Conservation (phyloP, 2,888 invertebrate genomes). For the Hirtodrosophila confusa region DNA sequence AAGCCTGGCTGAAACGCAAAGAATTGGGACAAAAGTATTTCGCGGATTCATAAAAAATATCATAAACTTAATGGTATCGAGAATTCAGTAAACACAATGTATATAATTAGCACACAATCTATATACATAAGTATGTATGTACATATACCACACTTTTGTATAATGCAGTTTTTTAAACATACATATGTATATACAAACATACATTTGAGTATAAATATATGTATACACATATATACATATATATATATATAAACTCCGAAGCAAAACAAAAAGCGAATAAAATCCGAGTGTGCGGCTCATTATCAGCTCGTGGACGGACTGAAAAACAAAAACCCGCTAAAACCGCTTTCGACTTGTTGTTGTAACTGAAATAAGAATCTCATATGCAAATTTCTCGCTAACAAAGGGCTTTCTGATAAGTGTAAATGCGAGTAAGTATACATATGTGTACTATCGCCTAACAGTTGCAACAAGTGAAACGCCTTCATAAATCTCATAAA, state of each 20-base stretch:
- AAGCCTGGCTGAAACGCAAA: not conserved
- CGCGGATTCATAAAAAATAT: slow-evolving; percentile 24
- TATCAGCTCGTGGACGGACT: slow-evolving; percentile 40
- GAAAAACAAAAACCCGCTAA: slow-evolving; percentile 40
- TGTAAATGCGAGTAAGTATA: slow-evolving; percentile 10
- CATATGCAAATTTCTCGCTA: slow-evolving; percentile 42
- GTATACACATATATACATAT: no score
- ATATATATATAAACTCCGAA: slow-evolving; percentile 14
- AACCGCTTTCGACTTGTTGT: slow-evolving; percentile 38
- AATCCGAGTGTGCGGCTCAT: slow-evolving; percentile 36
- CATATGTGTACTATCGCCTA: not conserved
- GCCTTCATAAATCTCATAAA: slow-evolving; percentile 52
- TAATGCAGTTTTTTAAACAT: slow-evolving; percentile 17
- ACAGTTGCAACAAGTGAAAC: slow-evolving; percentile 12
- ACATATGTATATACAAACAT: not conserved
- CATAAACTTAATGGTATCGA: slow-evolving; percentile 24
- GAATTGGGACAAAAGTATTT: slow-evolving; percentile 24
- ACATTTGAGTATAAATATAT: slow-evolving; percentile 1
- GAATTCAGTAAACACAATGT: slow-evolving; percentile 13
- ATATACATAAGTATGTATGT: not conserved
- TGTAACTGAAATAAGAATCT: slow-evolving; percentile 34
- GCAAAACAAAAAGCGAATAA: slow-evolving; percentile 33
- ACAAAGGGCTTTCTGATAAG: slow-evolving; percentile 10
- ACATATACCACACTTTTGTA: slow-evolving; percentile 7
- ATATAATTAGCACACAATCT: no score